Percentiles rank a stretch among this genome's conserved stretches.
Evolutionary conservation across 2,113 vertebrate species (phyloP).

Genomic region (Petromus typicus): DNA sequence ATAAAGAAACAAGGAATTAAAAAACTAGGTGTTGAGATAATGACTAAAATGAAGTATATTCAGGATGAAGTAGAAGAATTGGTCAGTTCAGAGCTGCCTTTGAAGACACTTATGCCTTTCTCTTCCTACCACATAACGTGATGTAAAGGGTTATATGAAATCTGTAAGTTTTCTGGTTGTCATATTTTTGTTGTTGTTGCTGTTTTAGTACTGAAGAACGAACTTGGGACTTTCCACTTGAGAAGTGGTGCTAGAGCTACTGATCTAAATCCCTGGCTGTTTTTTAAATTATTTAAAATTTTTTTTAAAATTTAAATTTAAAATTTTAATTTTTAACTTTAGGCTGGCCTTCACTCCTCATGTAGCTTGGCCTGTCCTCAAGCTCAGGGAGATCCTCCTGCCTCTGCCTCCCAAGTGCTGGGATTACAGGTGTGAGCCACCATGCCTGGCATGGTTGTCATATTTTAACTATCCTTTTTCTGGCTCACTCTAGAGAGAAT

Average conservation of each 20-base stretch:
- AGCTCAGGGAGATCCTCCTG: no score
- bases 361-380: no score
- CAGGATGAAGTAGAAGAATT: background rate
- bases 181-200: background rate
- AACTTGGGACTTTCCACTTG: no score
- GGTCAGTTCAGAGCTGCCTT: background rate
- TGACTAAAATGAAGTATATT: slow-evolving; percentile 25
- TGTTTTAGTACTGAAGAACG: no score
- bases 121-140: background rate
- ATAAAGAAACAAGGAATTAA: background rate
- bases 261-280: no score
- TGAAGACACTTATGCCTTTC: background rate
- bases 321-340: no score
- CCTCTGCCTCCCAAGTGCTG: no score
- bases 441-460: no score
- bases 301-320: no score
- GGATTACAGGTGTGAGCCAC: no score
- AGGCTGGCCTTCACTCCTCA: background rate
- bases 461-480: background rate
- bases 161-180: slow-evolving; percentile 1
- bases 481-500: background rate
- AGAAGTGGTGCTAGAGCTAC: no score
- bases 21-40: slow-evolving; percentile 4
- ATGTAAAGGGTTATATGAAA: background rate
- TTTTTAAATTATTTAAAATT: no score